Conservation (phyloP, 1,140 invertebrate genomes). For the Triops cancriformis region DNA sequence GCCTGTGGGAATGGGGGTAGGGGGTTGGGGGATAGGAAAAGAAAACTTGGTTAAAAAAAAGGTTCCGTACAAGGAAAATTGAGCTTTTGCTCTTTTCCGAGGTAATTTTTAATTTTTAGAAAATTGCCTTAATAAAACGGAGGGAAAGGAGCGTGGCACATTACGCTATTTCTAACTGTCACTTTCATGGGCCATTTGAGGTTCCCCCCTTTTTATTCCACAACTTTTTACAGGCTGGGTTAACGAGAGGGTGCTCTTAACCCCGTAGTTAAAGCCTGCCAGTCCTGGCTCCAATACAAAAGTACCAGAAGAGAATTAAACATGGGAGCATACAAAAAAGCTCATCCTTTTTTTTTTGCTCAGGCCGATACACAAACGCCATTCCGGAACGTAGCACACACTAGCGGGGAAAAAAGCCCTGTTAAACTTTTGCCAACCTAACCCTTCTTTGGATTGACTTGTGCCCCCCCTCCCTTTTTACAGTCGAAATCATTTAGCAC, state of each 20-base stretch:
- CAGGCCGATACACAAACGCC: too few relatives aligned
- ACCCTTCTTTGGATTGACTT: too few relatives aligned
- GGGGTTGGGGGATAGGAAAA: too few relatives aligned
- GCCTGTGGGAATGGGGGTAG: too few relatives aligned
- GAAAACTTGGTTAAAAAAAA: background rate
- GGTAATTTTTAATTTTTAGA: background rate
- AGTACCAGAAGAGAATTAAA: background rate
- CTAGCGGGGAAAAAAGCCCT: too few relatives aligned
- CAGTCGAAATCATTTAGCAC: too few relatives aligned
- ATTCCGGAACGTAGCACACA: too few relatives aligned
- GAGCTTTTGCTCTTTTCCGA: background rate
- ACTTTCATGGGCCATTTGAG: conserved; percentile 8
- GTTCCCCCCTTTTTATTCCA: background rate
- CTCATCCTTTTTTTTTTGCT: background rate
- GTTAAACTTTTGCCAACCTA: too few relatives aligned
- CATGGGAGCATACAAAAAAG: background rate
- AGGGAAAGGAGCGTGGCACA: background rate
- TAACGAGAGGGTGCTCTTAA: background rate
- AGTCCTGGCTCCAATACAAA: background rate
- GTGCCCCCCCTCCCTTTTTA: too few relatives aligned
- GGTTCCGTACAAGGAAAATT: background rate
- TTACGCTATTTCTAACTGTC: background rate
- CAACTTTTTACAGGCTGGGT: background rate
- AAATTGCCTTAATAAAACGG: background rate
- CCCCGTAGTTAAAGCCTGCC: background rate